These are phyloP conservation scores for Metaphire vulgaris DNA, from an alignment of 1,140 invertebrate genomes.

Conservation along the genomic window DNA sequence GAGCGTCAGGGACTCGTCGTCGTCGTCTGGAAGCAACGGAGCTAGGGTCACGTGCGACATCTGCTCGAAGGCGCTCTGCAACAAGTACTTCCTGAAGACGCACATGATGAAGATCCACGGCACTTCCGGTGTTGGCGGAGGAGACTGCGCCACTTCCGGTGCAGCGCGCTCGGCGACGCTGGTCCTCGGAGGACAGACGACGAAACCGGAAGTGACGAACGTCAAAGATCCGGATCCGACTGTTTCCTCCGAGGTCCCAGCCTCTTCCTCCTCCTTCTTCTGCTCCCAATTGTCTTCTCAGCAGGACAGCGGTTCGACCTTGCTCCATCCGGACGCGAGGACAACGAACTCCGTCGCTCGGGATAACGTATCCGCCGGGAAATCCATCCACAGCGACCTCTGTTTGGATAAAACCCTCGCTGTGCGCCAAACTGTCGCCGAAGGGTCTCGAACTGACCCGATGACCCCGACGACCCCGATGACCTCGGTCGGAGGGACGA, in stretches of 20 bases:
- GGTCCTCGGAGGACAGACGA: background rate
- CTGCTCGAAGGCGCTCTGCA: constrained; percentile 23
- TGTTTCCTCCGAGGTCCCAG: no score
- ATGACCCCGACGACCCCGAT: no score
- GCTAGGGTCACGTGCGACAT: constrained; percentile 39
- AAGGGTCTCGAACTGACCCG: background rate
- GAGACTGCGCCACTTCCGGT: background rate
- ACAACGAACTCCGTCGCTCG: background rate
- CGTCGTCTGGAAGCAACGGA: constrained; percentile 38
- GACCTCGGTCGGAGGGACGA: no score
- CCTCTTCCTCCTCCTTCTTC: no score
- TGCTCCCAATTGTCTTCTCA: no score
- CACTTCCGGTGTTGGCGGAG: no score
- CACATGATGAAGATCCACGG: constrained; percentile 23
- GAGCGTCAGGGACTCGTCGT: background rate
- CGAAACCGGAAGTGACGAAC: background rate
- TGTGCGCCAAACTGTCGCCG: background rate
- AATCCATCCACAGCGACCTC: background rate
- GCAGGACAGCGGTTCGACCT: no score
- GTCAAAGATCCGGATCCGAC: background rate
- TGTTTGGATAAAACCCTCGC: background rate
- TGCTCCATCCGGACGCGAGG: no score
- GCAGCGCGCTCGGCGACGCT: background rate
- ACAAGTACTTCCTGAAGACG: constrained; percentile 10
- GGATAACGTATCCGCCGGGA: background rate